Percentiles rank a stretch among this genome's conserved stretches.
Evolutionary conservation across 2,113 vertebrate species (phyloP).

Genomic region (Alethe castanea): DNA sequence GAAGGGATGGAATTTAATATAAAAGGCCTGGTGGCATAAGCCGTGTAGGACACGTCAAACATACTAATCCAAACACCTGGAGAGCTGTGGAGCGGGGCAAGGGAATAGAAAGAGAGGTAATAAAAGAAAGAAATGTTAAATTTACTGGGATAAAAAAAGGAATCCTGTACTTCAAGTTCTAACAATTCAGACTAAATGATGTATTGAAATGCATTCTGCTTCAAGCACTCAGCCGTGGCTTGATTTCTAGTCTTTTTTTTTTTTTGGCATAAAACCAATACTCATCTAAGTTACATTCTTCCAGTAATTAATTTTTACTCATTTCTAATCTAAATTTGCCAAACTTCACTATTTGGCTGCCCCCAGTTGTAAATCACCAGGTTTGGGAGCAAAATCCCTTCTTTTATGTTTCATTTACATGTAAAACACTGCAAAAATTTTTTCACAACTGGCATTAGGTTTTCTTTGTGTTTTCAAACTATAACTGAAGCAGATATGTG

Average conservation of each 20-base stretch:
- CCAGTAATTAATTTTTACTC: not conserved
- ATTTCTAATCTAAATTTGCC: not conserved
- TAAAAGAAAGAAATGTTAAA: not conserved
- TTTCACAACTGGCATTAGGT: not conserved
- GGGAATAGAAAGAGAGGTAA: not conserved
- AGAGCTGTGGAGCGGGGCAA: not conserved
- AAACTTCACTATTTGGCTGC: not conserved
- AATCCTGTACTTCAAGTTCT: not conserved
- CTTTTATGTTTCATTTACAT: not conserved
- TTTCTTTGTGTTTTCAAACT: not conserved
- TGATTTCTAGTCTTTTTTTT: not conserved
- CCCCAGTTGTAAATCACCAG: not conserved
- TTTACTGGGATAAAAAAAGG: not conserved
- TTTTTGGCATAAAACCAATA: not conserved
- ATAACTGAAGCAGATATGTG: not conserved
- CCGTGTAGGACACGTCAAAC: not conserved
- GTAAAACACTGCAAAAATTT: not conserved
- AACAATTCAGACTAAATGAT: not conserved
- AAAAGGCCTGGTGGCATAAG: not conserved
- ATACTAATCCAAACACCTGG: not conserved
- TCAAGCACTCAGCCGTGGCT: not conserved
- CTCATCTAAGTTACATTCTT: not conserved
- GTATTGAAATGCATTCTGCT: not conserved
- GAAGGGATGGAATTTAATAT: not conserved
- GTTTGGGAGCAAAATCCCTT: not conserved